Conservation (phyloP, 2,888 invertebrate genomes). For the Bruchidius siliquastri region DNA sequence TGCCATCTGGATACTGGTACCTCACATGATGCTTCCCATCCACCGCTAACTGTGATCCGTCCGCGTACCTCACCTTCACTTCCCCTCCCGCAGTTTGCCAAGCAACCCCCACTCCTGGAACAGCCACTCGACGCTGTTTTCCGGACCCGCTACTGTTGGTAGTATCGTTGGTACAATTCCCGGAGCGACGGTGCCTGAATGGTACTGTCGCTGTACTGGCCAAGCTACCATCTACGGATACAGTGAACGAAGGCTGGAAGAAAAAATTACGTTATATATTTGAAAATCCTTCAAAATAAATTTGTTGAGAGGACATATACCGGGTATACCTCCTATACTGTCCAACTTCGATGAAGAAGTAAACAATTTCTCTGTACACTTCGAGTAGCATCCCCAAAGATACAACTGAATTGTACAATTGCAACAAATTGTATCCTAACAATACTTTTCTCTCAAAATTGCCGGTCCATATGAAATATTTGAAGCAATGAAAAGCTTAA, state of each 20-base stretch:
- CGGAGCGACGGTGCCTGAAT: background rate
- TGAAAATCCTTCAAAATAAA: background rate
- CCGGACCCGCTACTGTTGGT: conserved; percentile 28
- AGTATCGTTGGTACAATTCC: conserved; percentile 17
- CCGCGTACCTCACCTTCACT: conserved; percentile 40
- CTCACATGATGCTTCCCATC: conserved; percentile 34
- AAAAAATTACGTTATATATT: too few species aligned
- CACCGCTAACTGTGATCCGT: conserved; percentile 42
- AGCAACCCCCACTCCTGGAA: conserved; percentile 44
- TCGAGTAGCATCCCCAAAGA: too few species aligned
- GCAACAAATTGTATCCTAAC: too few species aligned
- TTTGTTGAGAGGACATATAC: too few species aligned
- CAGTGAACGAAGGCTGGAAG: conserved; percentile 42
- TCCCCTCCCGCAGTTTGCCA: conserved; percentile 40
- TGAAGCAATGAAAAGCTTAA: too few species aligned
- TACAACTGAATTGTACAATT: too few species aligned
- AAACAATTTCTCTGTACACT: too few species aligned
- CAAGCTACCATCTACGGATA: conserved; percentile 33
- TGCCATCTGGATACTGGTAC: conserved; percentile 41
- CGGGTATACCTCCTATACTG: too few species aligned
- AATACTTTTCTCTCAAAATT: too few species aligned
- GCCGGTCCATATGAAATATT: too few species aligned
- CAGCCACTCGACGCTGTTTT: conserved; percentile 29
- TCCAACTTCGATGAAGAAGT: too few species aligned
- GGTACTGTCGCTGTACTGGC: conserved; percentile 3